phyloP scores from a whole-genome alignment of 2,888 invertebrate species.

The Eustalomyia histrio region DNA sequence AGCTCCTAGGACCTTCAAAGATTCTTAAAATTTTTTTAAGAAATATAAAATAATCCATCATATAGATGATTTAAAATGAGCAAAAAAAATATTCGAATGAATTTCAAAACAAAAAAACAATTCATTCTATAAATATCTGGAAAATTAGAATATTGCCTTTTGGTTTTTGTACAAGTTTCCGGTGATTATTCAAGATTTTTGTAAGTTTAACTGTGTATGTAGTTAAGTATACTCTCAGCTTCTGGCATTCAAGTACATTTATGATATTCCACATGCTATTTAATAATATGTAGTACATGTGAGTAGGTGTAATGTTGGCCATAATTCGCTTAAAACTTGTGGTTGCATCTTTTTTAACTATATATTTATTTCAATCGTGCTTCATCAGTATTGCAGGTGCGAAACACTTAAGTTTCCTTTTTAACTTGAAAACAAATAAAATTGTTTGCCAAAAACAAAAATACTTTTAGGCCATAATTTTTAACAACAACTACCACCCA shows the following conservation, averaged over 20 bases:
- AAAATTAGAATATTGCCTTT: slow-evolving; percentile 22
- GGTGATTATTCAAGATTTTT: slow-evolving; percentile 54
- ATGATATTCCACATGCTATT: slow-evolving; percentile 19
- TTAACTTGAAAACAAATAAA: neutral
- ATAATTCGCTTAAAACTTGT: slow-evolving; percentile 54
- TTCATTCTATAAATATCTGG: slow-evolving; percentile 1
- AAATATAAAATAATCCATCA: too few species aligned
- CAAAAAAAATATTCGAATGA: too few species aligned
- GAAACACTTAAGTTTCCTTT: slow-evolving; percentile 69
- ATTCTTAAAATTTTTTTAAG: too few species aligned
- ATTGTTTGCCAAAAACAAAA: slow-evolving; percentile 53
- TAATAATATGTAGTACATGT: neutral
- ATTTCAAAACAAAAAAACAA: neutral
- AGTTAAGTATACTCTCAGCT: slow-evolving; percentile 25
- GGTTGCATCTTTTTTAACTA: slow-evolving; percentile 31
- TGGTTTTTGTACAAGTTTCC: slow-evolving; percentile 39
- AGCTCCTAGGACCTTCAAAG: too few species aligned
- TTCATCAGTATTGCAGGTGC: slow-evolving; percentile 70
- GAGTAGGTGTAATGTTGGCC: slow-evolving; percentile 17
- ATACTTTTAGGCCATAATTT: slow-evolving; percentile 56
- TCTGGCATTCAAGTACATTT: slow-evolving; percentile 25
- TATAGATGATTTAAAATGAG: too few species aligned
- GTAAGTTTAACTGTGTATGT: slow-evolving; percentile 19
- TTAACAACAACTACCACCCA: slow-evolving; percentile 30
- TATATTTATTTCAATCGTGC: slow-evolving; percentile 49